These are phyloP conservation scores for Ceyx cyanopectus DNA, from an alignment of 2,113 vertebrate species.

Conservation along the genomic window DNA sequence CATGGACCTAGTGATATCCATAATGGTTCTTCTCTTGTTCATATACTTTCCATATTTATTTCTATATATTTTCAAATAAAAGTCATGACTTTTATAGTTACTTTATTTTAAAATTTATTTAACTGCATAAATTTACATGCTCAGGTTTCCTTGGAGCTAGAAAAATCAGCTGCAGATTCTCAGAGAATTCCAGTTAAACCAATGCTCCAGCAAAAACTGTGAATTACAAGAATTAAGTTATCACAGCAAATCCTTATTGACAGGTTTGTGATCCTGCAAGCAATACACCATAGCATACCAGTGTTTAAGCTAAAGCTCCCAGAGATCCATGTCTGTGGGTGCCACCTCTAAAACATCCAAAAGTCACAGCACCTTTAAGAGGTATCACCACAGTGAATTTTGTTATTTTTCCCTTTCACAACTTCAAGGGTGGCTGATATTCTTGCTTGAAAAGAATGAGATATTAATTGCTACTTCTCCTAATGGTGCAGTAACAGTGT, in stretches of 20 bases:
- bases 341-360: neutral
- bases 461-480: neutral
- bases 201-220: neutral
- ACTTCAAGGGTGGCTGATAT: fast-evolving
- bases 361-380: neutral
- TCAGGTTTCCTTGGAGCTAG: neutral
- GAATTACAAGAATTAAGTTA: constrained; percentile 7
- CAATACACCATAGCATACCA: neutral
- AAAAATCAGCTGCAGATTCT: neutral
- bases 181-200: neutral
- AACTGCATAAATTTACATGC: no score
- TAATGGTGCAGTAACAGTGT: neutral
- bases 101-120: neutral
- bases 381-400: neutral
- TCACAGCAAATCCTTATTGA: constrained; percentile 24
- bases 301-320: neutral
- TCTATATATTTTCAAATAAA: neutral
- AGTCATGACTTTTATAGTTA: neutral
- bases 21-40: neutral
- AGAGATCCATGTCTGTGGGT: neutral
- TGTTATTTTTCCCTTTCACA: neutral
- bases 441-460: neutral
- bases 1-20: neutral
- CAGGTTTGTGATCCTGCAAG: neutral
- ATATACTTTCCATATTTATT: neutral